Conservation (phyloP, 2,113 vertebrate genomes). For the Steatornis caripensis region DNA sequence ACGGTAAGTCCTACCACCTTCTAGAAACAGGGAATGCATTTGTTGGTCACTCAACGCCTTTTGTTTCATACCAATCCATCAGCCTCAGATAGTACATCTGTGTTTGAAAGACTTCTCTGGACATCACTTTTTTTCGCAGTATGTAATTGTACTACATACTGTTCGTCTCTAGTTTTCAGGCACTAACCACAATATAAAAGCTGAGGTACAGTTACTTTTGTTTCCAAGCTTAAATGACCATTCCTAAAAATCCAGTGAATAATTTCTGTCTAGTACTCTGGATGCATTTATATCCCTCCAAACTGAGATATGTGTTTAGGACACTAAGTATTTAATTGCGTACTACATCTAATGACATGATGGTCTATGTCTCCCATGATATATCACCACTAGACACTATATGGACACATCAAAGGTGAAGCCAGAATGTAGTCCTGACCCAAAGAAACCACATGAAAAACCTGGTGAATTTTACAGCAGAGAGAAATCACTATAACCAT, state of each 20-base stretch:
- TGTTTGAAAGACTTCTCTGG: not conserved
- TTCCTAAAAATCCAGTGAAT: not conserved
- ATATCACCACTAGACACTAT: not conserved
- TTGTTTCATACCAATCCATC: not conserved
- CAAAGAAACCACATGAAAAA: not conserved
- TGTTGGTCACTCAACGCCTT: not conserved
- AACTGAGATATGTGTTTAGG: not conserved
- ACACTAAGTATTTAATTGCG: not conserved
- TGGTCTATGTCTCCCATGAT: not conserved
- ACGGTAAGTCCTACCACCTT: not conserved
- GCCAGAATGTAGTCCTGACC: not conserved
- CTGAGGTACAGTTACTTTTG: not conserved
- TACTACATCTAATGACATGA: not conserved
- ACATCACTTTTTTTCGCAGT: not conserved
- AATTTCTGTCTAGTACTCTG: not conserved
- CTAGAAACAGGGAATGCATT: not conserved
- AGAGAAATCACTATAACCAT: not conserved
- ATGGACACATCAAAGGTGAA: not conserved
- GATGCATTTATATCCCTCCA: not conserved
- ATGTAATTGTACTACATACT: not conserved
- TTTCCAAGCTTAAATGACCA: not conserved
- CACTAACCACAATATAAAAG: not conserved
- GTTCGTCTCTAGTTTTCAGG: not conserved
- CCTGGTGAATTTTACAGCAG: not conserved
- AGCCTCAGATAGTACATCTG: not conserved